Base-by-base conservation (phyloP, 1,140 invertebrate genomes). In the Contarinia nasturtii region DNA sequence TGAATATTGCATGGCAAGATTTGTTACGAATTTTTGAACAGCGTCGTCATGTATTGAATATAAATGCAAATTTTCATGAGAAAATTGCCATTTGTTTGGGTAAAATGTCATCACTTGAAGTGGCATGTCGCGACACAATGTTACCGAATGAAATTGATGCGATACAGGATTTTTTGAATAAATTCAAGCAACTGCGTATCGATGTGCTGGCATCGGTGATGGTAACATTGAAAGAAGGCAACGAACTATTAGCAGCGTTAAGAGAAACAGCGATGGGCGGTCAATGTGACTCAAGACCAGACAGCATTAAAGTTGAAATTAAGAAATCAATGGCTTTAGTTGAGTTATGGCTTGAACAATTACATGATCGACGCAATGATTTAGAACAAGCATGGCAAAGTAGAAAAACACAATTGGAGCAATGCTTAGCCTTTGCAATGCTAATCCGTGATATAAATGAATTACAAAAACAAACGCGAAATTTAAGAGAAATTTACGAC, bases 1-100 rank as follows among this genome's bases (percentile, higher is more conserved):
- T 94, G 33, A 81, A 80, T 38, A 72, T 80, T 51, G 86, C 88
- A 1, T 94, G 90, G 90, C 79, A 77, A 55, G 86, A 90, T 58
- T 78, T 93, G 38, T 84, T 89, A 57, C 68, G 70, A 45, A 78
- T 86, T 56, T 66, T 93, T 49, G 80, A 89, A 55, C 71, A 78
- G 45, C 69, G 88, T 42, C 79, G 80, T 54, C 70, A 78, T 46
- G 76, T 93, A 46, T 67, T 93, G 17, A 78, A 86, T 55, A 68
- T 83, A 42, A 80, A 80, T 56, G 76, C 80, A 20, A 66, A 75
- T 45, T 83, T 83, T 54, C 80, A 84, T 51, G 80, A 77, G 49
- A 73, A 74, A 57, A 76, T 79, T 19, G 66, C 72, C 43, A 73
- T 81, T 59, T 86, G 82, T 55, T 72, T 73, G 48, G 70, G 77